Evolutionary conservation across 2,113 vertebrate genomes (phyloP), one percentile per base, ranked within the genome.

Genomic region (Procavia capensis): DNA sequence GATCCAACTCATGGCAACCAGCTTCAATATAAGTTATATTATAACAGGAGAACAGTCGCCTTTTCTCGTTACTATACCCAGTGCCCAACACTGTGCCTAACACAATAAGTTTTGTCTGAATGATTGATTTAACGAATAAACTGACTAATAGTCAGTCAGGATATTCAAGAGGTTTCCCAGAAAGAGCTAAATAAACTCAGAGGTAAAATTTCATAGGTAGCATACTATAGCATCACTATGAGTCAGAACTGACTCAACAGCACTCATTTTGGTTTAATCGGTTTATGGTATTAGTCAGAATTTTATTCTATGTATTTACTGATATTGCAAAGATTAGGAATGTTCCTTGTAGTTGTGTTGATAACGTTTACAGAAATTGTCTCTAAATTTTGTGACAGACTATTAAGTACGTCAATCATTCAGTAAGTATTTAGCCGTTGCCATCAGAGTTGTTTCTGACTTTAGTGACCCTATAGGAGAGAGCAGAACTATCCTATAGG

Each of bases 41-140:
- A 83, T 43, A 91, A 79, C 5, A 86, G 9, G 5, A 63, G 83
- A n/a, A 31, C 70, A 57, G 80, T n/a, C 13, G 80, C 29, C 45
- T 25, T 85, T 90, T 4, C 36, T n/a, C 24, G 81, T 83, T 63
- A 34, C 29, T 59, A 9, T 39, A 79, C 1, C 14, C 11, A n/a
- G 5, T 76, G 13, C 7, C 36, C 14, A 89, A 63, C 10, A 63
- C 57, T 47, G n/a, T 82, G n/a, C 59, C 19, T 45, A 82, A 81
- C 85, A 84, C 3, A 95, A 47, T 72, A 61, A 93, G 29, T 91
- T 89, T 43, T 90, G 93, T 41, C 41, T 89, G 24, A 91, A 31
- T 93, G 9, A 83, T 66, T 82, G 22, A 63, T 27, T 86, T 22
- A 54, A 54, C 75, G 43, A 91, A 66, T 76, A 80, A 45, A 76